Conservation (phyloP, 2,113 vertebrate species). For the Peromyscus maniculatus region DNA sequence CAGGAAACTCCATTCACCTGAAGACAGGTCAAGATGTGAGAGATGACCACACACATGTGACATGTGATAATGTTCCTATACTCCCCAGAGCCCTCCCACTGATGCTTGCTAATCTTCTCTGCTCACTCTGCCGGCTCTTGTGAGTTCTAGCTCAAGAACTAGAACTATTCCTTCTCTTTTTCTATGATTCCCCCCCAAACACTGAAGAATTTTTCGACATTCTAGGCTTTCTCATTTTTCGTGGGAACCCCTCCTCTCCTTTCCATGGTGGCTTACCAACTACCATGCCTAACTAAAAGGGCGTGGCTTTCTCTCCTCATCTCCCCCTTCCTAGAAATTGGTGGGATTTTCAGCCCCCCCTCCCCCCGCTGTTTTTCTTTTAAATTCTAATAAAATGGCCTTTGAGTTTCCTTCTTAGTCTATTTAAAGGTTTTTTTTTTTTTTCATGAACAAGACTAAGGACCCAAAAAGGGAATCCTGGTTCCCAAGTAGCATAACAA, state of each 20-base stretch:
- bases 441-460: background rate
- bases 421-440: background rate
- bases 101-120: background rate
- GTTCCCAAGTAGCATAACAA: background rate
- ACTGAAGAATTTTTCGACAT: background rate
- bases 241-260: background rate
- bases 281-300: background rate
- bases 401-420: background rate
- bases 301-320: background rate
- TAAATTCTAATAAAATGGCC: background rate
- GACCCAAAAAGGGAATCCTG: background rate
- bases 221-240: background rate
- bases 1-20: background rate
- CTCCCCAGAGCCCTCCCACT: no score
- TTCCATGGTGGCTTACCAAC: no score
- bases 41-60: no score
- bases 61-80: no score
- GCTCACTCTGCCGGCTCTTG: background rate
- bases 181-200: no score
- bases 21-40: background rate
- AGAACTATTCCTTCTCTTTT: background rate
- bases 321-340: background rate
- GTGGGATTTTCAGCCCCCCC: background rate
- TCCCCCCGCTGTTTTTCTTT: background rate
- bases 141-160: background rate